A percentile compares a stretch with the other conserved stretches of the same genome.
These are phyloP conservation scores for Plagiodera versicolora DNA, from an alignment of 2,888 invertebrate genomes.

Conservation along the genomic window DNA sequence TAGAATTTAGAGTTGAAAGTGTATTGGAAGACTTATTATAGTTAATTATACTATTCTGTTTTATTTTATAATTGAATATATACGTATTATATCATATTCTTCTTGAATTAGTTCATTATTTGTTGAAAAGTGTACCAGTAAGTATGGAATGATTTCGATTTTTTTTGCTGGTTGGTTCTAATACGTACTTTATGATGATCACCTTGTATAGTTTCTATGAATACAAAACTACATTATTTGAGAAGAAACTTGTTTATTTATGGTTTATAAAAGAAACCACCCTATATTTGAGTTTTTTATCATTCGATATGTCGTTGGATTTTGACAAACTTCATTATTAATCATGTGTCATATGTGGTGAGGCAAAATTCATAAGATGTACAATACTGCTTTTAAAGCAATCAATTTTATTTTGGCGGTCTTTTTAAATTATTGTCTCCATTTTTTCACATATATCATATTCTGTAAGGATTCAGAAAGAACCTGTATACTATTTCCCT, in stretches of 20 bases:
- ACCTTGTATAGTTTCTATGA: too few species aligned
- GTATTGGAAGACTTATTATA: background rate
- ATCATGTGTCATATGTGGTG: constrained; percentile 20
- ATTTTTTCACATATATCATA: constrained; percentile 33
- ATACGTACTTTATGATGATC: too few species aligned
- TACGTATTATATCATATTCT: background rate
- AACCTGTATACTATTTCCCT: constrained; percentile 35
- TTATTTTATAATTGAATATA: background rate
- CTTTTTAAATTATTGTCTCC: constrained; percentile 37
- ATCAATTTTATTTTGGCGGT: constrained; percentile 36
- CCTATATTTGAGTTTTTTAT: too few species aligned
- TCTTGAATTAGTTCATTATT: too few species aligned
- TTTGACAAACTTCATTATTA: background rate
- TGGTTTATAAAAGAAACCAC: too few species aligned
- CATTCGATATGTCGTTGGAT: background rate
- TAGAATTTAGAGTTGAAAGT: background rate
- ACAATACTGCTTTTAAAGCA: constrained; percentile 31
- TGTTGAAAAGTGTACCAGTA: too few species aligned
- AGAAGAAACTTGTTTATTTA: too few species aligned
- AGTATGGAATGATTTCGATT: too few species aligned
- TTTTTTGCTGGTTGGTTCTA: too few species aligned
- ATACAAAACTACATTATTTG: too few species aligned
- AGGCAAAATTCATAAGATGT: constrained; percentile 40
- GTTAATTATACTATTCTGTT: background rate
- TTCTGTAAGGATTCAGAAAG: constrained; percentile 33